phyloP scores from a whole-genome alignment of 2,797 vertebrate genomes.

The Falco rusticolus region DNA sequence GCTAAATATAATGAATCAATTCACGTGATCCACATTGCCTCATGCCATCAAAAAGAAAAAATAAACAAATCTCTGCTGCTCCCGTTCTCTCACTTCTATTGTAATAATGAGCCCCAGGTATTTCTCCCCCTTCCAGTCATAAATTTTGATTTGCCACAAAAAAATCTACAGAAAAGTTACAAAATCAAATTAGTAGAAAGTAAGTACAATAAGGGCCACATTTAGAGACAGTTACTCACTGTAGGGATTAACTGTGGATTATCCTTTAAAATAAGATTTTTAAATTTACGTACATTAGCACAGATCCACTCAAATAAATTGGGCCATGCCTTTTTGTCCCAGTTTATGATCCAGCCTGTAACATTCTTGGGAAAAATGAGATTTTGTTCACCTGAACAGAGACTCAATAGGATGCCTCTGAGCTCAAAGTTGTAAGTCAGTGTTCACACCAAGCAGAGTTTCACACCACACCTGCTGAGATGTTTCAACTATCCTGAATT shows the following conservation, averaged over 20 bases:
- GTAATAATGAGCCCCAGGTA: neutral
- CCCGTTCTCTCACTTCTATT: neutral
- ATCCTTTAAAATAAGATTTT: neutral
- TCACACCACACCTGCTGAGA: conserved; percentile 46
- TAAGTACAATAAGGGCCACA: neutral
- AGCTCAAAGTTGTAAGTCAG: conserved; percentile 2
- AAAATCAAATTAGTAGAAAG: neutral
- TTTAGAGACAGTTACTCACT: neutral
- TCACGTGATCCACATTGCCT: neutral
- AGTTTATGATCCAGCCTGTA: neutral
- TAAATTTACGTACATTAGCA: neutral
- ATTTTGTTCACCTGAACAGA: conserved; percentile 50
- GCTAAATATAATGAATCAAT: neutral
- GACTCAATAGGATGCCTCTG: neutral
- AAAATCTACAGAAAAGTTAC: neutral
- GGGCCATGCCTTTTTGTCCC: neutral
- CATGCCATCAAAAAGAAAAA: neutral
- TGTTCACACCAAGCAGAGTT: conserved; percentile 20
- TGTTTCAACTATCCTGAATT: conserved; percentile 2
- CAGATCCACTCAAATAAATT: neutral
- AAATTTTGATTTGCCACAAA: neutral
- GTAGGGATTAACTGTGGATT: neutral
- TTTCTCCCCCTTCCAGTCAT: neutral
- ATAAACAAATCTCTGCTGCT: neutral
- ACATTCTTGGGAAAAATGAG: neutral